Evolutionary conservation across 92 coral and sea anemone genomes (phyloP), one percentile per base, ranked within the genome.

Genomic region (Palythoa caribaeorum): DNA sequence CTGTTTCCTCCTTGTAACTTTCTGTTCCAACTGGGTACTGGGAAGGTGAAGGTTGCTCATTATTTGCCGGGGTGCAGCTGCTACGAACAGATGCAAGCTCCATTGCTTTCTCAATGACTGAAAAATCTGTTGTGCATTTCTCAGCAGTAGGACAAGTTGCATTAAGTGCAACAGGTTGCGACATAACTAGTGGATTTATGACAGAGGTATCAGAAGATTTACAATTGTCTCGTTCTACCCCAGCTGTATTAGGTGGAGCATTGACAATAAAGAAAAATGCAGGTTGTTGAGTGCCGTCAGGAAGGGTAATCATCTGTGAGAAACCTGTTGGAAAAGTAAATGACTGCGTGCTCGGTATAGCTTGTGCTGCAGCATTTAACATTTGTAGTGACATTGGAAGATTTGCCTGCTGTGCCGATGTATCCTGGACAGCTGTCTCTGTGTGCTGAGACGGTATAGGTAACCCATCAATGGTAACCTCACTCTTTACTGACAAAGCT

Each of bases 101-200:
- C 98, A 94, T 89, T 39, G 98, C 96, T 80, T 93, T 94, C 71
- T 94, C 98, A 37, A 93, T 89, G 37, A 94, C 98, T 20, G 88
- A 71, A 35, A 71, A 55, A 62, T 85, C 89, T 2, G 89, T 37
- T 9, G 76, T 47, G 54, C 91, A 76, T 13, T 51, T 83, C 21
- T 68, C 79, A 3, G 38, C 89, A 54, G 83, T 81, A 19, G 94
- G 79, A 44, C 16, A 81, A 50, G 90, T 78, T 28, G 91, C 88
- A 60, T 89, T 92, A 50, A 90, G 79, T n/a, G 90, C 88, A 38
- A 93, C 73, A 19, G 96, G 93, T 79, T 91, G 95, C 3, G 95
- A 77, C 57, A 93, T 87, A 71, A 87, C 88, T 52, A 89, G 28
- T 2, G 95, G 95, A 89, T 93, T 94, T 86, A 89, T 88, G 78